phyloP scores from a whole-genome alignment of 2,888 invertebrate species.

The Meta bourneti region DNA sequence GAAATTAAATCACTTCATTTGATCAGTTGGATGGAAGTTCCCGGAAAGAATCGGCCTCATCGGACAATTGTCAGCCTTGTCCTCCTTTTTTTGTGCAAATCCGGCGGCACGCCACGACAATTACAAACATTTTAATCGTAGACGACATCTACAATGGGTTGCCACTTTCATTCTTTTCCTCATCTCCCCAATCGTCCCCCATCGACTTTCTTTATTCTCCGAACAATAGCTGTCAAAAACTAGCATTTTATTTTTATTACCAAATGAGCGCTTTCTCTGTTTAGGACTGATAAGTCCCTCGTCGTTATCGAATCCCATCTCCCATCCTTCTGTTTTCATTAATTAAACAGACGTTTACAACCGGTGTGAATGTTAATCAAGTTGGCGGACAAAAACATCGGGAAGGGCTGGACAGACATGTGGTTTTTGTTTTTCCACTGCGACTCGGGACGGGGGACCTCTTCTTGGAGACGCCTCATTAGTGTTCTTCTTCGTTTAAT shows the following conservation, averaged over 20 bases:
- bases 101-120: slow-evolving; percentile 53
- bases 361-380: slow-evolving; percentile 47
- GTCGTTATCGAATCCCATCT: slow-evolving; percentile 30
- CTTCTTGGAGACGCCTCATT: slow-evolving; percentile 12
- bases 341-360: slow-evolving; percentile 22
- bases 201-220: slow-evolving; percentile 8
- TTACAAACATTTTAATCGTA: slow-evolving; percentile 56
- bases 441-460: neutral
- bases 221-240: slow-evolving; percentile 45
- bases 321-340: slow-evolving; percentile 36
- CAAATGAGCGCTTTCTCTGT: neutral
- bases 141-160: slow-evolving; percentile 34
- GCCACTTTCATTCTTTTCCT: slow-evolving; percentile 53
- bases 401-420: neutral
- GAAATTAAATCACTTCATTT: neutral
- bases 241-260: neutral
- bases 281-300: neutral
- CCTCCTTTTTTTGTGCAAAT: slow-evolving; percentile 13
- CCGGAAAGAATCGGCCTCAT: neutral
- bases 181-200: slow-evolving; percentile 6
- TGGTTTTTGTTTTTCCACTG: neutral
- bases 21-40: neutral
- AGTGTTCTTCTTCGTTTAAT: slow-evolving; percentile 2
- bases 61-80: slow-evolving; percentile 43
- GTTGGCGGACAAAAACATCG: neutral